Base-by-base conservation (phyloP, 2,113 vertebrate species). In the Colinus virginianus region DNA sequence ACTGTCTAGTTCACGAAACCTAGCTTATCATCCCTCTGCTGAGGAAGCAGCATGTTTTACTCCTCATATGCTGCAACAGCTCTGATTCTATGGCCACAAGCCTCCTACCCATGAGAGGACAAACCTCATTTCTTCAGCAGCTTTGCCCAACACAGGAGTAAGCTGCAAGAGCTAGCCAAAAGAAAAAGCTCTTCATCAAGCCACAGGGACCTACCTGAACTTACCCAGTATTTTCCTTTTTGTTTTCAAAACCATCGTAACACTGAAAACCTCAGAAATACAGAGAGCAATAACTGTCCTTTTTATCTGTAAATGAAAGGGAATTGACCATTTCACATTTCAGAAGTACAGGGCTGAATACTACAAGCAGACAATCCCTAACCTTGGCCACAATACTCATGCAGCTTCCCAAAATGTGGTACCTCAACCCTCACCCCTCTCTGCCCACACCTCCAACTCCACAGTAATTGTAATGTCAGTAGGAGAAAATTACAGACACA, bases 231-330 rank as follows among this genome's bases (percentile, higher is more conserved):
- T 59, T 59, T 61, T 67, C 42, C 68, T 72, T 82, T 78, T 72
- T 69, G 59, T 51, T 79, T 22, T 22, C 51, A 87, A 92, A 93
- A 42, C 80, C 75, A 51, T 51, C 36, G 56, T 88, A 92, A 91
- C 79, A 86, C 5, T 32, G 59, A n/a, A 61, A 93, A 86, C 78
- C 90, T 84, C 94, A 58, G 94, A 93, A 94, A 95, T 75, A 94
- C 90, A 95, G 34, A 87, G 68, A 78, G n/a, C 16, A 89, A 62
- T 45, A 66, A 61, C 45, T n/a, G 43, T 22, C 53, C 6, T 21
- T 38, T 49, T 67, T 18, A 40, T 46, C 63, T 43, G 14, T 13
- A 62, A 70, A 78, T 18, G 66, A 49, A 51, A 64, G 28, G 45
- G 22, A 61, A 77, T 34, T 22, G 32, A 49, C 22, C 75, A 45